phyloP scores from a whole-genome alignment of 2,888 invertebrate species.

The Omphaloscelis lunosa region DNA sequence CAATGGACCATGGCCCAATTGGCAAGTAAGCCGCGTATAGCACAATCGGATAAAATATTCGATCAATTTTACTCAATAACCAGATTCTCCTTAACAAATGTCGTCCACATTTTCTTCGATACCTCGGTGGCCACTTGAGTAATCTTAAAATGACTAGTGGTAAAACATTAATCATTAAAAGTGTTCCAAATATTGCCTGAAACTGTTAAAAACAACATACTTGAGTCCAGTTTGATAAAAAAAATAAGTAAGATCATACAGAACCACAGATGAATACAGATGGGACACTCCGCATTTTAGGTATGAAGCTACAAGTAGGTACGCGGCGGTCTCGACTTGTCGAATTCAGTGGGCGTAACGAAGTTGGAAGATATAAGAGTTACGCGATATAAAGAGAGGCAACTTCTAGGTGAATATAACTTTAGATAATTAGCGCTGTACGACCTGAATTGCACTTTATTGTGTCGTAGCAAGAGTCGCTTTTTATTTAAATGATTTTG shows the following conservation, averaged over 20 bases:
- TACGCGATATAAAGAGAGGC: too few species aligned
- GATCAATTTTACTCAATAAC: slow-evolving; percentile 94
- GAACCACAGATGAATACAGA: background rate
- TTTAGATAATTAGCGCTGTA: too few species aligned
- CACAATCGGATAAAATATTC: slow-evolving; percentile 94
- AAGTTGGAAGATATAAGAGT: too few species aligned
- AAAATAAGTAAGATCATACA: slow-evolving; percentile 8
- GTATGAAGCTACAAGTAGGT: too few species aligned
- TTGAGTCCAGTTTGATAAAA: background rate
- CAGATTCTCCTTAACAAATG: slow-evolving; percentile 91
- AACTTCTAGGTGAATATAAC: too few species aligned
- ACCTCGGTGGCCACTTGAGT: slow-evolving; percentile 87
- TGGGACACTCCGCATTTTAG: too few species aligned
- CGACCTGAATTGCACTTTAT: too few species aligned
- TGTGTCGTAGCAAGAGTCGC: too few species aligned
- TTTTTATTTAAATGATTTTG: too few species aligned
- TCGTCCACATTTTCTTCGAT: slow-evolving; percentile 88
- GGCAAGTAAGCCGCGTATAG: slow-evolving; percentile 94
- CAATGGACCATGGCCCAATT: slow-evolving; percentile 96
- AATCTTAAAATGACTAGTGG: slow-evolving; percentile 92
- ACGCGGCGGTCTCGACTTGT: too few species aligned
- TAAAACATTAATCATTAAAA: slow-evolving; percentile 91
- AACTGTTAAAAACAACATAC: slow-evolving; percentile 88
- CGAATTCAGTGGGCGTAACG: too few species aligned
- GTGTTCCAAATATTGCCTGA: slow-evolving; percentile 92